phyloP scores from a whole-genome alignment of 1,140 invertebrate species.

The Drosophila seguyi region DNA sequence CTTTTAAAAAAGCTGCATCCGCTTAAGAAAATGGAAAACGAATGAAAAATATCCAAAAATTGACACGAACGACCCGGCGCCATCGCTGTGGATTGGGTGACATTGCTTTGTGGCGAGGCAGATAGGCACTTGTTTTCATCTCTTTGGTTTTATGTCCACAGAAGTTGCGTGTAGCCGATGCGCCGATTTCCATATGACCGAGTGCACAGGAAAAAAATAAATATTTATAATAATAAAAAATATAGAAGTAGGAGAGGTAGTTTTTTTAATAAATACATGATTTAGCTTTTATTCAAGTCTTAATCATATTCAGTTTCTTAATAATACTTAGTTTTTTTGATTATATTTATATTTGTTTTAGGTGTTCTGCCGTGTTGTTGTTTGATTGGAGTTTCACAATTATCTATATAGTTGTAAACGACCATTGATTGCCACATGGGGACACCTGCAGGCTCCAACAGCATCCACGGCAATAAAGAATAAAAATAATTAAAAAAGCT shows the following conservation, averaged over 20 bases:
- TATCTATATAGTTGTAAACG: constrained; percentile 7
- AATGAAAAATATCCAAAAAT: constrained; percentile 45
- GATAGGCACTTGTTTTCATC: constrained; percentile 26
- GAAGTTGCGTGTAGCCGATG: constrained; percentile 65
- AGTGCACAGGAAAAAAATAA: constrained; percentile 19
- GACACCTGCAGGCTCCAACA: constrained; percentile 47
- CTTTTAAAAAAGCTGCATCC: constrained; percentile 51
- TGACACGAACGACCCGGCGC: constrained; percentile 51
- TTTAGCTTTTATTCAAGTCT: not conserved
- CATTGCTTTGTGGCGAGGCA: constrained; percentile 63
- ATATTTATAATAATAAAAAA: not conserved
- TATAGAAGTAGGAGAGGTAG: too few species aligned
- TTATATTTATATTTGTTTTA: not conserved
- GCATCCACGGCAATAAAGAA: constrained; percentile 19
- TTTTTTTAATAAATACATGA: not conserved
- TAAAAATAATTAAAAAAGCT: constrained; percentile 34
- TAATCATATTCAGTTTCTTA: not conserved
- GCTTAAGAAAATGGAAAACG: constrained; percentile 48
- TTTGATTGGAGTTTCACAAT: constrained; percentile 37
- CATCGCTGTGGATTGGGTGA: constrained; percentile 53
- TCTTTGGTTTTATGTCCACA: constrained; percentile 30
- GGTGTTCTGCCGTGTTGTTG: constrained; percentile 11
- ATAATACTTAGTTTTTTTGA: too few species aligned
- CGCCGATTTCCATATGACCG: constrained; percentile 41
- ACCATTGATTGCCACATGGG: constrained; percentile 32